Evolutionary conservation across 1,140 invertebrate species (phyloP).

Genomic region (Muscidifurax raptorellus): DNA sequence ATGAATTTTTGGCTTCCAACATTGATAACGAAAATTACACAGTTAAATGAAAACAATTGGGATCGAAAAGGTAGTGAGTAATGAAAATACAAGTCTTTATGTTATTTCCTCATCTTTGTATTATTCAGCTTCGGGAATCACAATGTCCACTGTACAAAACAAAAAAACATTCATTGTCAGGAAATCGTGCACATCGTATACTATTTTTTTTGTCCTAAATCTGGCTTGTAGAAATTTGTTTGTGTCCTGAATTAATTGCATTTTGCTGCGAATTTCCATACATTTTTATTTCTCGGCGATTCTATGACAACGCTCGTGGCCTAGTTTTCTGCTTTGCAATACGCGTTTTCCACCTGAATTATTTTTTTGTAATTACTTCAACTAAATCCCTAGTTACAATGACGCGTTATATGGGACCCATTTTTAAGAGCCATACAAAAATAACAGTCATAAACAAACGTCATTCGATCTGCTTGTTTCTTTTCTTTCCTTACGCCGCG

Average conservation of each 20-base stretch:
- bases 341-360: slow-evolving; percentile 32
- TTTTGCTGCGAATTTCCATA: slow-evolving; percentile 42
- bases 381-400: slow-evolving; percentile 65
- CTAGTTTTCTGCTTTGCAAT: slow-evolving; percentile 46
- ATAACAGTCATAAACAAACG: slow-evolving; percentile 71
- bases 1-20: background rate
- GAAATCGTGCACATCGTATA: slow-evolving; percentile 62
- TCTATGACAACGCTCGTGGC: slow-evolving; percentile 55
- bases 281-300: slow-evolving; percentile 48
- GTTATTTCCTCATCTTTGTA: slow-evolving; percentile 47
- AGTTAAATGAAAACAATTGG: background rate
- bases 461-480: slow-evolving; percentile 52
- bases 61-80: background rate
- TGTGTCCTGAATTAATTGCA: slow-evolving; percentile 4
- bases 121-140: slow-evolving; percentile 62
- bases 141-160: slow-evolving; percentile 71
- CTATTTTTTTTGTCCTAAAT: slow-evolving; percentile 54
- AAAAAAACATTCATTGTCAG: slow-evolving; percentile 67
- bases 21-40: background rate
- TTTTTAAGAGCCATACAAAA: slow-evolving; percentile 67
- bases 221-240: slow-evolving; percentile 53
- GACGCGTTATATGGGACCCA: slow-evolving; percentile 61
- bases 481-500: slow-evolving; percentile 33
- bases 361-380: slow-evolving; percentile 51
- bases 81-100: slow-evolving; percentile 18